Percentiles rank a stretch among this genome's conserved stretches.
These are phyloP conservation scores for Corbicula japonica DNA, from an alignment of 2,888 invertebrate genomes.

Conservation along the genomic window DNA sequence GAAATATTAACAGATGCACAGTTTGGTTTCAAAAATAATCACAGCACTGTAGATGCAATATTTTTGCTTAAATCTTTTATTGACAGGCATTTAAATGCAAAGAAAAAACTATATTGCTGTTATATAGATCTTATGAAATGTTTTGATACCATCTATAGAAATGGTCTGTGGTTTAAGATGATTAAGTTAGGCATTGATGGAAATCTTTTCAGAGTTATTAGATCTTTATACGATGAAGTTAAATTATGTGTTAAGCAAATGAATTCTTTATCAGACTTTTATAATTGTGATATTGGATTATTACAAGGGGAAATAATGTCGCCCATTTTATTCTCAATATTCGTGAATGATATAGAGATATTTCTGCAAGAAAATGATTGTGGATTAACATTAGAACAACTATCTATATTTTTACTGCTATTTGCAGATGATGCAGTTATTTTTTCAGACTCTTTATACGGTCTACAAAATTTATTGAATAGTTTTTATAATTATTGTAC, in stretches of 20 bases:
- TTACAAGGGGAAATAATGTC: slow-evolving; percentile 19
- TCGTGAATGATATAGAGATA: slow-evolving; percentile 13
- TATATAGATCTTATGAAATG: slow-evolving; percentile 40
- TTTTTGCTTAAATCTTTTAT: slow-evolving; percentile 49
- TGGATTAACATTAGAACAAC: slow-evolving; percentile 14
- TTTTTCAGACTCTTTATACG: slow-evolving; percentile 14
- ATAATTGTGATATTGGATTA: slow-evolving; percentile 16
- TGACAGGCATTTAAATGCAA: slow-evolving; percentile 26
- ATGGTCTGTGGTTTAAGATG: slow-evolving; percentile 51
- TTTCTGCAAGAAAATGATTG: not conserved
- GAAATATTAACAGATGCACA: slow-evolving; percentile 57
- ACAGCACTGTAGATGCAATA: slow-evolving; percentile 56
- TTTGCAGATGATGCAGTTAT: slow-evolving; percentile 30
- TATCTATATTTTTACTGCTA: slow-evolving; percentile 8
- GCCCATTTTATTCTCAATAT: slow-evolving; percentile 8
- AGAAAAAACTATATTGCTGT: slow-evolving; percentile 47
- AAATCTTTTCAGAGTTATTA: slow-evolving; percentile 34
- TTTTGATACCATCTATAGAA: slow-evolving; percentile 47
- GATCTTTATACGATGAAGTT: slow-evolving; percentile 41
- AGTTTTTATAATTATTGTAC: slow-evolving; percentile 17
- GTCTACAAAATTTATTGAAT: slow-evolving; percentile 17
- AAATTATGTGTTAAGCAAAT: slow-evolving; percentile 52
- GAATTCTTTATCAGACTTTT: slow-evolving; percentile 8
- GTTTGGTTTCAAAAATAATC: slow-evolving; percentile 49
- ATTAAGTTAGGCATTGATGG: slow-evolving; percentile 42